A percentile compares a stretch with the other conserved stretches of the same genome.
Evolutionary conservation across 2,888 invertebrate genomes (phyloP).

Genomic region (Zhengitettix transpicula): DNA sequence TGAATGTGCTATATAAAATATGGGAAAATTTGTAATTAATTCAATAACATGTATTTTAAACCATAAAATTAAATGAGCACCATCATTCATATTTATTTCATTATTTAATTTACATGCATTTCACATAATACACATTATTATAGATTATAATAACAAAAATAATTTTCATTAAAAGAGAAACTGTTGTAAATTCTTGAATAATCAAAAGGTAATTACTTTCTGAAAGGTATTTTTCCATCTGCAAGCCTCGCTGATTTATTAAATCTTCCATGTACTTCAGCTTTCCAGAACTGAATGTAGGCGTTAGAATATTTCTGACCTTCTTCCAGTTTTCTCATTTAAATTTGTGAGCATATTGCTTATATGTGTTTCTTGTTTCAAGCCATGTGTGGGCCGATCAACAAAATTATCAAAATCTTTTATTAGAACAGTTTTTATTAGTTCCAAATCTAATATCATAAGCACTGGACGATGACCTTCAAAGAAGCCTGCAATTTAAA

Average conservation of each 20-base stretch:
- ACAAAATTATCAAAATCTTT: conserved; percentile 41
- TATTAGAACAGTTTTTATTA: conserved; percentile 38
- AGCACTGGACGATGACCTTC: conserved; percentile 34
- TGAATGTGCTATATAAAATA: no score
- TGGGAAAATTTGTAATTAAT: no score
- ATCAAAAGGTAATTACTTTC: background rate
- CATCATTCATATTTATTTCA: no score
- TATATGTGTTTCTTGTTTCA: conserved; percentile 26
- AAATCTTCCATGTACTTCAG: conserved; percentile 33
- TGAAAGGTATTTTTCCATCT: conserved; percentile 24
- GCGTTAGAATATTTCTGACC: conserved; percentile 34
- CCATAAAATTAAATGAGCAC: no score
- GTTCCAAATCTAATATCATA: conserved; percentile 35
- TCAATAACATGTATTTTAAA: no score
- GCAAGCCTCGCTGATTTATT: conserved; percentile 29
- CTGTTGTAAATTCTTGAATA: no score
- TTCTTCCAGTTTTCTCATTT: conserved; percentile 37
- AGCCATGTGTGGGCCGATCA: conserved; percentile 28
- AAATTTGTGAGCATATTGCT: conserved; percentile 30
- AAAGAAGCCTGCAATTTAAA: conserved; percentile 27
- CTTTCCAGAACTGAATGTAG: conserved; percentile 37
- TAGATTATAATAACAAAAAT: no score
- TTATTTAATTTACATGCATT: no score
- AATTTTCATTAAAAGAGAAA: no score
- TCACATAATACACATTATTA: no score